phyloP scores from a whole-genome alignment of 2,888 invertebrate species.

The Spialia ferax region DNA sequence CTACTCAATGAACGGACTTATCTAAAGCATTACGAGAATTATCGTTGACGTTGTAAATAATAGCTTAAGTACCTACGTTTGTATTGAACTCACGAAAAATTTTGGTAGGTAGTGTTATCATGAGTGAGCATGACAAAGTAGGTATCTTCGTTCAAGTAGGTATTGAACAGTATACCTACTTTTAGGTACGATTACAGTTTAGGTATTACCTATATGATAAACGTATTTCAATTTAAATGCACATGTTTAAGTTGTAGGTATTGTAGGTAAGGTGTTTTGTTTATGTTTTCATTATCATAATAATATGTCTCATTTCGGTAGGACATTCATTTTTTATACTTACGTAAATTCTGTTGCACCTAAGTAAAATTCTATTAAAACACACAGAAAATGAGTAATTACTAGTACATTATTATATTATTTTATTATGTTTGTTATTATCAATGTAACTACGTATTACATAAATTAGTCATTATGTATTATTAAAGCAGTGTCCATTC shows the following conservation, averaged over 20 bases:
- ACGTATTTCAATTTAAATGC: neutral
- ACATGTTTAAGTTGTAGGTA: neutral
- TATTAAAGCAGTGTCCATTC: neutral
- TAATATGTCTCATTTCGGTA: neutral
- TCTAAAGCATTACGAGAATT: constrained; percentile 33
- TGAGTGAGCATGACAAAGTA: too few species aligned
- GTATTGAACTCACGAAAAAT: neutral
- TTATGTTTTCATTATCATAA: neutral
- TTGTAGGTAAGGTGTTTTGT: neutral
- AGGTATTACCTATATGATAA: neutral
- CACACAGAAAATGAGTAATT: constrained; percentile 22
- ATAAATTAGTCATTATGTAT: constrained; percentile 33
- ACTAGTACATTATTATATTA: too few species aligned
- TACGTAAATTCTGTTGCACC: neutral
- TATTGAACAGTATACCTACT: neutral
- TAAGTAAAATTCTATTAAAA: too few species aligned
- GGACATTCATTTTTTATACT: neutral
- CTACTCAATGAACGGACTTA: constrained; percentile 51
- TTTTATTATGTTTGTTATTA: too few species aligned
- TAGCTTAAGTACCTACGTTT: constrained; percentile 13
- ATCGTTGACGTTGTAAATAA: constrained; percentile 32
- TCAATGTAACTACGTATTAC: constrained; percentile 23
- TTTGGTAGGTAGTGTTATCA: too few species aligned
- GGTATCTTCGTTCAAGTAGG: too few species aligned
- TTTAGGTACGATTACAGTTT: neutral